Evolutionary conservation across 2,888 invertebrate genomes (phyloP), one percentile per base, ranked within the genome.

Genomic region (Tricholauxania praeusta): DNA sequence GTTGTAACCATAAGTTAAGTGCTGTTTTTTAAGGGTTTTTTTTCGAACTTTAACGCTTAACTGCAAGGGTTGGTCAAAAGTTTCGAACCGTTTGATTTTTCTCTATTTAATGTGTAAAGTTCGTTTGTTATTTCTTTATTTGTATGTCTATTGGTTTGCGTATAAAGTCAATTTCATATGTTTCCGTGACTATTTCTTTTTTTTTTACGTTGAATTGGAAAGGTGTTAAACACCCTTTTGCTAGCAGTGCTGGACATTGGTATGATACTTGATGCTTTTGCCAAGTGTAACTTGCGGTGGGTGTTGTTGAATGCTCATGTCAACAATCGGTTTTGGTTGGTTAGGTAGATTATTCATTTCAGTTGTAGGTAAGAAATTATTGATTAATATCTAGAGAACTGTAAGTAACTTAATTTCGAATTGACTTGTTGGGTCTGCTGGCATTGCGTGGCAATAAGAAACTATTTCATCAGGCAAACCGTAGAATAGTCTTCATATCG

Each of bases 151-250:
- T 39, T 39, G 39, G 39, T 39, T 39, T 39, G 39, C 10, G 28
- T 47, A 47, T 15, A 19, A 28, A n/a, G 10, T 32, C 59, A 28
- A 28, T 28, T 28, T 3, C 28, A 28, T 28, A 28, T 28, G 28
- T 28, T 28, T 28, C 28, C 59, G 32, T 32, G 8, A 32, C n/a
- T 32, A 15, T 60, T 60, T 19, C 4, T 59, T 32, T 60, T 28
- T 14, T 59, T 32, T 60, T 28, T 60, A 32, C 2, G n/a, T 39
- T 39, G 22, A 32, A 12, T 39, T 32, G 60, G 0, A 15, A 28
- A 79, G 78, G 78, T 78, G 79, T 77, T 79, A 78, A 39, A 79
- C 77, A 77, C 75, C 77, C 77, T 79, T 76, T 79, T 78, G 3
- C 28, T 77, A 76, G 77, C 77, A 70, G 52, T 39, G 17, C 62